Percentiles rank a stretch among this genome's conserved stretches.
These are phyloP conservation scores for Myiozetetes cayanensis DNA, from an alignment of 2,113 vertebrate species.

Conservation along the genomic window DNA sequence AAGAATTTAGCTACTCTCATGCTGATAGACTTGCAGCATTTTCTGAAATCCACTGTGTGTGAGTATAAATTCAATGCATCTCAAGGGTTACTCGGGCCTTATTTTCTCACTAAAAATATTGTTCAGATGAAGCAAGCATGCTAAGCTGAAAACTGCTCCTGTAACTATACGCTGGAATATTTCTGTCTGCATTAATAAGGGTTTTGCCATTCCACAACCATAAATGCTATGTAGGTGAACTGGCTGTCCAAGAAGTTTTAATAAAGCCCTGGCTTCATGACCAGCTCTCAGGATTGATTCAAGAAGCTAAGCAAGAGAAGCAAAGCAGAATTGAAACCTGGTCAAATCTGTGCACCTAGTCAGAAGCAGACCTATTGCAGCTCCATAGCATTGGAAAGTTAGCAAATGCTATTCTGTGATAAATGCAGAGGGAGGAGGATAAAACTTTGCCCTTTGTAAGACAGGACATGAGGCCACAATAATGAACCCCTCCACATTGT, in stretches of 20 bases:
- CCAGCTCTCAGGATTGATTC: neutral
- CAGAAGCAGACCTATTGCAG: neutral
- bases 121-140: neutral
- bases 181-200: neutral
- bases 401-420: neutral
- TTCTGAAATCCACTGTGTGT: neutral
- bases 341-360: neutral
- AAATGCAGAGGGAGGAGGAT: neutral
- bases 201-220: neutral
- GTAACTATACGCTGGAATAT: neutral
- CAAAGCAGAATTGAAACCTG: neutral
- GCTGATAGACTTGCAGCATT: neutral
- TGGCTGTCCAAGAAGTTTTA: neutral
- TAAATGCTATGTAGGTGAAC: rapidly evolving
- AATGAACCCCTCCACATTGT: neutral
- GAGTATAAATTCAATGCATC: neutral
- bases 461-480: neutral
- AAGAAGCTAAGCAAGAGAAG: neutral
- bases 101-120: neutral
- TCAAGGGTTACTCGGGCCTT: neutral
- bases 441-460: neutral
- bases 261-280: neutral
- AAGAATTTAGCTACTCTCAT: neutral
- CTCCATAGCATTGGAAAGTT: neutral
- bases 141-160: neutral